Percentiles rank a stretch among this genome's conserved stretches.
phyloP scores from a whole-genome alignment of 2,888 invertebrate species.

The Sinhomidia bicolor region DNA sequence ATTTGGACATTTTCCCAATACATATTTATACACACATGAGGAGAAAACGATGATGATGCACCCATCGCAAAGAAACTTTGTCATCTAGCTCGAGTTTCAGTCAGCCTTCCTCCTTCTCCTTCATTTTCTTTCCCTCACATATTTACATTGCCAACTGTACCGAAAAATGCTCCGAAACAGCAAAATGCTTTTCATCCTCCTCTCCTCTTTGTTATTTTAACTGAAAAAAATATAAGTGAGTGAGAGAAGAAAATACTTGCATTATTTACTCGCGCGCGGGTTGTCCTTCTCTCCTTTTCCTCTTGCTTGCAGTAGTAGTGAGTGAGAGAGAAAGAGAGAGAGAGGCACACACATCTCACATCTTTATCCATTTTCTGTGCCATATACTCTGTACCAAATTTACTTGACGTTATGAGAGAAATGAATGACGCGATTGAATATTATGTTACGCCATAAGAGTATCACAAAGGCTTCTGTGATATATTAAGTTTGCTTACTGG shows the following conservation, averaged over 20 bases:
- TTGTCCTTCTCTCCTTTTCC: background rate
- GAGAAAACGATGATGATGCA: slow-evolving; percentile 11
- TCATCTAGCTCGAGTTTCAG: slow-evolving; percentile 29
- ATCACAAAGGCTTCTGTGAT: too few relatives aligned
- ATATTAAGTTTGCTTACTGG: too few relatives aligned
- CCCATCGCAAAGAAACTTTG: slow-evolving; percentile 27
- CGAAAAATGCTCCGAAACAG: slow-evolving; percentile 35
- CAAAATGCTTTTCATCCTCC: slow-evolving; percentile 22
- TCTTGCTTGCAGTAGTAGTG: background rate
- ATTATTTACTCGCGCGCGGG: background rate
- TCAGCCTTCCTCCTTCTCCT: background rate
- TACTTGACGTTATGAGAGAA: background rate
- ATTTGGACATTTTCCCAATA: slow-evolving; percentile 48
- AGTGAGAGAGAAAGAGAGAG: too few relatives aligned
- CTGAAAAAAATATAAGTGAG: slow-evolving; percentile 28
- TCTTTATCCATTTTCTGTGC: slow-evolving; percentile 39
- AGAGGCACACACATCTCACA: too few relatives aligned
- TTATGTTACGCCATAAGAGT: too few relatives aligned
- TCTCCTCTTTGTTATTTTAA: slow-evolving; percentile 17
- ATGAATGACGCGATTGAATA: background rate
- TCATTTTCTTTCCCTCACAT: slow-evolving; percentile 8
- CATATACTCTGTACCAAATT: background rate
- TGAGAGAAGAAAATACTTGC: background rate
- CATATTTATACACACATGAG: background rate
- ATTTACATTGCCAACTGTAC: slow-evolving; percentile 51